Evolutionary conservation across 2,113 vertebrate genomes (phyloP).

Genomic region (Otocyon megalotis): DNA sequence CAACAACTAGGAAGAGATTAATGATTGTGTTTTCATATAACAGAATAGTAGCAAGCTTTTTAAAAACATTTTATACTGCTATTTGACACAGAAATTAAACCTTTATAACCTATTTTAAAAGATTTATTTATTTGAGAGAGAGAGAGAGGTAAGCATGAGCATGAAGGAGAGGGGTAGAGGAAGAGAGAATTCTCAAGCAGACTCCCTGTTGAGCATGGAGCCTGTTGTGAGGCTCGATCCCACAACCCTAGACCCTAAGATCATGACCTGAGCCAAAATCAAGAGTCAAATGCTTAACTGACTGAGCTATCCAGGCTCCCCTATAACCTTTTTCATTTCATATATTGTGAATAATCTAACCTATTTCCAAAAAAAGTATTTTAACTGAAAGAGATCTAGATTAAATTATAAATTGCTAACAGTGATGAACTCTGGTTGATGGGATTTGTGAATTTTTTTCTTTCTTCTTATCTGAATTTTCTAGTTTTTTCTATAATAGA

Average conservation of each 20-base stretch:
- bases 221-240: background rate
- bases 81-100: background rate
- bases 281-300: background rate
- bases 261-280: background rate
- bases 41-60: background rate
- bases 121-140: background rate
- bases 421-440: background rate
- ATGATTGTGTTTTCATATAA: background rate
- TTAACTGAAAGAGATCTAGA: background rate
- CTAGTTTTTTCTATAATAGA: background rate
- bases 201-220: background rate
- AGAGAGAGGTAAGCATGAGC: background rate
- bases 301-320: background rate
- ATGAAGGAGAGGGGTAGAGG: background rate
- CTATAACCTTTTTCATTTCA: background rate
- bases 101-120: background rate
- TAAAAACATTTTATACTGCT: background rate
- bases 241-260: background rate
- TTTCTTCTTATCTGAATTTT: conserved; percentile 41
- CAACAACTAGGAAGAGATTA: conserved; percentile 11
- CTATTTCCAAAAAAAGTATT: background rate
- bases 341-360: background rate
- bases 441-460: background rate
- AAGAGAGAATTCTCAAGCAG: background rate
- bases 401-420: background rate